These are phyloP conservation scores for Ptilonorhynchus violaceus DNA, from an alignment of 2,113 vertebrate species.

Conservation along the genomic window DNA sequence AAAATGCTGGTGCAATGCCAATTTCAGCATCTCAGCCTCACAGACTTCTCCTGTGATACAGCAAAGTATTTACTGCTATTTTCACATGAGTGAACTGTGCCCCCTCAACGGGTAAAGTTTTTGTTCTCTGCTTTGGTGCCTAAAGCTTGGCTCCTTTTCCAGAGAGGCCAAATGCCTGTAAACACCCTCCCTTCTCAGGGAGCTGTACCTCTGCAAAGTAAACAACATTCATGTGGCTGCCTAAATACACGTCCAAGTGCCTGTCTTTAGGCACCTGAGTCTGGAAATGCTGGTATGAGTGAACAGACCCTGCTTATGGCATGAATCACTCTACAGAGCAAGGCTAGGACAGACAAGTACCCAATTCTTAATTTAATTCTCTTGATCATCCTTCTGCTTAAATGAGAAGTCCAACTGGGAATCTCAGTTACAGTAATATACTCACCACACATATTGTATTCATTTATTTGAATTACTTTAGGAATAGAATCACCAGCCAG, in stretches of 20 bases:
- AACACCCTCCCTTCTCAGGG: not conserved
- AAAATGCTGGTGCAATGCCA: not conserved
- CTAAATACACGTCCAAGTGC: not conserved
- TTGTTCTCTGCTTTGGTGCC: not conserved
- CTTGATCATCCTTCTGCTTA: not conserved
- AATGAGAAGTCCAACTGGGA: conserved; percentile 23
- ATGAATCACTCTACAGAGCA: not conserved
- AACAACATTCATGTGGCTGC: not conserved
- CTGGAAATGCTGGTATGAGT: not conserved
- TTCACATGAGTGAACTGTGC: not conserved
- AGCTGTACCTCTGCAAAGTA: not conserved
- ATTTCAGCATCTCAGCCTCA: not conserved
- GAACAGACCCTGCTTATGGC: not conserved
- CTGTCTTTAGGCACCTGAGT: not conserved
- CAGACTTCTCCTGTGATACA: not conserved
- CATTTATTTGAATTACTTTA: conserved; percentile 28
- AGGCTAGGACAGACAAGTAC: not conserved
- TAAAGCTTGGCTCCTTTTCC: not conserved
- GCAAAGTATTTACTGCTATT: not conserved
- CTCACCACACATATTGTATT: conserved; percentile 9
- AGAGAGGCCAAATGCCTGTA: not conserved
- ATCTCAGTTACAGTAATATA: conserved; percentile 36
- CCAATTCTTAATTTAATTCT: conserved; percentile 20
- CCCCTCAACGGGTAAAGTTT: not conserved
- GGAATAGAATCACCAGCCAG: not conserved